Evolutionary conservation across 2,888 invertebrate species (phyloP).

Genomic region (Andrena minutula): DNA sequence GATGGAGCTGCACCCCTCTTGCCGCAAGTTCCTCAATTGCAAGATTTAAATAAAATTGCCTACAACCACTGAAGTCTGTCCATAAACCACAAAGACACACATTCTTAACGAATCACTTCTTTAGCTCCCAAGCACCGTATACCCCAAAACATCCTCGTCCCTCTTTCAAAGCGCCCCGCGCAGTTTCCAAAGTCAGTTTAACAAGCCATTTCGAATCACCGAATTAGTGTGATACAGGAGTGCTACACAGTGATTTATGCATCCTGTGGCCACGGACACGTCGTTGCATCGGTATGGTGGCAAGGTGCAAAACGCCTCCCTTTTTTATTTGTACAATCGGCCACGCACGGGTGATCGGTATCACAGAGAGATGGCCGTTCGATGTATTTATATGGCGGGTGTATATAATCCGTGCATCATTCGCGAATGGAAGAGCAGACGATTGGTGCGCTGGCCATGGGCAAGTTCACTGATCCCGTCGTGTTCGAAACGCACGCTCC

Average conservation of each 20-base stretch:
- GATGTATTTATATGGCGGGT: slow-evolving; percentile 51
- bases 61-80: too few species aligned
- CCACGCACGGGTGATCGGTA: neutral
- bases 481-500: slow-evolving; percentile 55
- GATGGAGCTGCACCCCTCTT: too few species aligned
- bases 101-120: too few species aligned
- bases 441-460: slow-evolving; percentile 70
- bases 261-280: slow-evolving; percentile 49
- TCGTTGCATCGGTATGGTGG: slow-evolving; percentile 43
- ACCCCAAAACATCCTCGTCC: too few species aligned
- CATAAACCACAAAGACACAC: too few species aligned
- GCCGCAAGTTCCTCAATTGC: too few species aligned
- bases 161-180: neutral
- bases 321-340: slow-evolving; percentile 19
- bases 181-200: neutral
- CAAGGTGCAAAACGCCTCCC: slow-evolving; percentile 31
- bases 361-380: slow-evolving; percentile 12
- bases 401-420: slow-evolving; percentile 55
- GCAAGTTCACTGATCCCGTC: slow-evolving; percentile 73
- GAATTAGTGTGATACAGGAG: slow-evolving; percentile 24
- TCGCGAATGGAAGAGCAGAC: slow-evolving; percentile 53
- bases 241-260: slow-evolving; percentile 47
- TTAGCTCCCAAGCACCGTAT: too few species aligned
- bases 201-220: slow-evolving; percentile 9
- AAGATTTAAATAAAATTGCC: too few species aligned